A percentile compares a stretch with the other conserved stretches of the same genome.
phyloP scores from a whole-genome alignment of 2,113 vertebrate species.

The Tupaia chinensis region DNA sequence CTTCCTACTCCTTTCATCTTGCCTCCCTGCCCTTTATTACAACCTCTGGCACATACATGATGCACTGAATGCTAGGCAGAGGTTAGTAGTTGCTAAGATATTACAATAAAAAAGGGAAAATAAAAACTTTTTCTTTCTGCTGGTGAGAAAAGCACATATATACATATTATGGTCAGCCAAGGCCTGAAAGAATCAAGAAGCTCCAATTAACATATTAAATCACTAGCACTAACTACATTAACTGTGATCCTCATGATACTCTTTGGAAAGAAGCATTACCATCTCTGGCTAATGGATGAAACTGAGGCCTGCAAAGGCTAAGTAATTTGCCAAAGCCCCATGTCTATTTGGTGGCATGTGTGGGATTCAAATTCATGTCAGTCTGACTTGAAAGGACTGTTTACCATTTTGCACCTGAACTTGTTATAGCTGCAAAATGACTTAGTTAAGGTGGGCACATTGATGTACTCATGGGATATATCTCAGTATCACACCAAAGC shows the following conservation, averaged over 20 bases:
- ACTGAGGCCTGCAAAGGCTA: neutral
- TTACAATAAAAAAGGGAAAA: slow-evolving; percentile 49
- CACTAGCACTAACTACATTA: slow-evolving; percentile 30
- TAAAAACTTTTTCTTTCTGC: slow-evolving; percentile 40
- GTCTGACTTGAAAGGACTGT: neutral
- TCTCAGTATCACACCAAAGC: neutral
- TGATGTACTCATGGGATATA: neutral
- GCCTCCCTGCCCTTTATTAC: neutral
- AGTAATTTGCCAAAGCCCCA: neutral
- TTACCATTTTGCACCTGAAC: neutral
- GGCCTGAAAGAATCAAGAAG: slow-evolving; percentile 16
- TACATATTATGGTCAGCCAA: slow-evolving; percentile 6
- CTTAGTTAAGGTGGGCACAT: neutral
- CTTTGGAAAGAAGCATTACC: slow-evolving; percentile 21
- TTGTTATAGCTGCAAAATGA: neutral
- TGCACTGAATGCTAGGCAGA: neutral
- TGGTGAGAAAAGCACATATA: slow-evolving; percentile 48
- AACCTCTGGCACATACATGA: neutral
- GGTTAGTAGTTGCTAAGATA: neutral
- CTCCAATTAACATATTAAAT: slow-evolving; percentile 9
- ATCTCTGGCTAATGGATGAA: neutral
- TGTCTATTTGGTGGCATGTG: neutral
- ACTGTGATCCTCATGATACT: slow-evolving; percentile 6
- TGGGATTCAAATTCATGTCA: slow-evolving; percentile 15
- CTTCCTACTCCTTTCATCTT: neutral